Evolutionary conservation across 2,113 vertebrate genomes (phyloP).

Genomic region (Oryzias woworae): DNA sequence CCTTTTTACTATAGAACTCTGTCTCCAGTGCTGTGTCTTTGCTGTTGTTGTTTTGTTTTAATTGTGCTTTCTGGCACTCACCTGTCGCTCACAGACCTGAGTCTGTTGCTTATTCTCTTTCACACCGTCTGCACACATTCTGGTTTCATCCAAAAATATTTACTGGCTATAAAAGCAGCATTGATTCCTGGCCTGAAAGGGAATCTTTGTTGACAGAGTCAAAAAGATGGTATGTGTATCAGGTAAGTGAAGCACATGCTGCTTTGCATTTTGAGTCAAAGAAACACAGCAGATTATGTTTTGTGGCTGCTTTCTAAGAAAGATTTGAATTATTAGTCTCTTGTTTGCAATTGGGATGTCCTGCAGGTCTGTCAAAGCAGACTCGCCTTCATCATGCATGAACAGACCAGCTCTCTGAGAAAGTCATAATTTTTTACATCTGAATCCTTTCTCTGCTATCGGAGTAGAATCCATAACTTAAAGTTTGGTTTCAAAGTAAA

Average conservation of each 20-base stretch:
- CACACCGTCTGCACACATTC: neutral
- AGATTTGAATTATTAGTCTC: slow-evolving; percentile 1
- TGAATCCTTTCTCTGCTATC: too few species aligned
- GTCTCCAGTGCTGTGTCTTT: neutral
- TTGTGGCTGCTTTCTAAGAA: neutral
- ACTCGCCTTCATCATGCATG: neutral
- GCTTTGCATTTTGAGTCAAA: slow-evolving; percentile 25
- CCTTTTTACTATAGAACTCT: neutral
- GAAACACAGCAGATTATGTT: neutral
- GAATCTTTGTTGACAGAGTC: slow-evolving; percentile 15
- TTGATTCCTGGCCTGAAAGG: slow-evolving; percentile 14
- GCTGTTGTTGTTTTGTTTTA: slow-evolving; percentile 9
- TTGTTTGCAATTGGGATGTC: neutral
- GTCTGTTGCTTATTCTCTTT: neutral
- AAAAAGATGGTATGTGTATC: slow-evolving; percentile 7
- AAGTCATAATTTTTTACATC: neutral
- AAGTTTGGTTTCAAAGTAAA: too few species aligned
- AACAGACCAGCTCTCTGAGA: neutral
- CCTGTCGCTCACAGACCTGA: too few species aligned
- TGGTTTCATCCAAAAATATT: slow-evolving; percentile 36
- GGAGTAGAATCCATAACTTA: neutral
- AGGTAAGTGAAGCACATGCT: slow-evolving; percentile 24
- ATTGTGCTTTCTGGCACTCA: neutral
- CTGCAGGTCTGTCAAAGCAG: neutral
- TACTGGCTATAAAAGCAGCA: slow-evolving; percentile 10